Evolutionary conservation across 1,140 invertebrate genomes (phyloP).

Genomic region (Acromyrmex heyeri): DNA sequence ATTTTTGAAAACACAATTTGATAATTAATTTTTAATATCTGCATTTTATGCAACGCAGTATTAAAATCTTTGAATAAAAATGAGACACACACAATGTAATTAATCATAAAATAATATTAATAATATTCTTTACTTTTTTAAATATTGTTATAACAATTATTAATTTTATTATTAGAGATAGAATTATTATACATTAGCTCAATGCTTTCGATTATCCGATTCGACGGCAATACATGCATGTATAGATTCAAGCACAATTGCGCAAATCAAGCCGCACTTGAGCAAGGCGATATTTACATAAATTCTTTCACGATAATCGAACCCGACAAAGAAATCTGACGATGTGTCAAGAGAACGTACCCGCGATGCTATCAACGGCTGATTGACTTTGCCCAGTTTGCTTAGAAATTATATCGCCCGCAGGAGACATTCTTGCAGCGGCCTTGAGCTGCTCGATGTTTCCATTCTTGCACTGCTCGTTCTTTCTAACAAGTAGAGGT

Average conservation of each 20-base stretch:
- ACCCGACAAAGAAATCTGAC: slow-evolving; percentile 27
- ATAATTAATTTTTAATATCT: not conserved
- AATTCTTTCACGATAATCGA: slow-evolving; percentile 46
- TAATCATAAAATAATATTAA: slow-evolving; percentile 16
- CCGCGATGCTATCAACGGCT: not conserved
- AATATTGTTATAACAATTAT: not conserved
- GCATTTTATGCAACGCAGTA: not conserved
- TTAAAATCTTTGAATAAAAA: not conserved
- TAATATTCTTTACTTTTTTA: not conserved
- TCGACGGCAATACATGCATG: not conserved
- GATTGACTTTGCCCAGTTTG: slow-evolving; percentile 9
- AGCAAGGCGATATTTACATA: slow-evolving; percentile 46
- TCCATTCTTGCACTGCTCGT: slow-evolving; percentile 35
- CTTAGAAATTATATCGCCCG: not conserved
- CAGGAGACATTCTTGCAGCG: not conserved
- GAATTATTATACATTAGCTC: not conserved
- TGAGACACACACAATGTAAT: not conserved
- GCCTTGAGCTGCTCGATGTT: slow-evolving; percentile 18
- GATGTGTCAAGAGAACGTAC: slow-evolving; percentile 41
- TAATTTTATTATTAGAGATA: not conserved
- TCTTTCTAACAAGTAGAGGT: slow-evolving; percentile 66
- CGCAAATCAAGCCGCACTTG: slow-evolving; percentile 4
- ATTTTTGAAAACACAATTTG: not conserved
- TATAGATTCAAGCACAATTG: slow-evolving; percentile 9
- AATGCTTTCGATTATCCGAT: not conserved